These are phyloP conservation scores for Hippocampus barbouri DNA, from an alignment of 2,113 vertebrate species.

Conservation along the genomic window DNA sequence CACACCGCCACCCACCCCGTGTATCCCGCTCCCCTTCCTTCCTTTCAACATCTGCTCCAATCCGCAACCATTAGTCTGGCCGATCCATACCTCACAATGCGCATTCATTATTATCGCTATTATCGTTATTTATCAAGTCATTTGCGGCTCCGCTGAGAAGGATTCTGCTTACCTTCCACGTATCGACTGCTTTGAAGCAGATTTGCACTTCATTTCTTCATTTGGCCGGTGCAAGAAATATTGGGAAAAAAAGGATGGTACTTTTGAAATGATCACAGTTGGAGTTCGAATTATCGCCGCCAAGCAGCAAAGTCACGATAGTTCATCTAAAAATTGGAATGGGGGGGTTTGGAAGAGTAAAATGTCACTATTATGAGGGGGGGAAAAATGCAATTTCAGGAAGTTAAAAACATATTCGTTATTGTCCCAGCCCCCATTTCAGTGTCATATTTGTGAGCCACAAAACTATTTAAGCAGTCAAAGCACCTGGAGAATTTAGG, in stretches of 20 bases:
- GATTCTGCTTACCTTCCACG: conserved; percentile 1
- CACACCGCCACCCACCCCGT: background rate
- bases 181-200: conserved; percentile 8
- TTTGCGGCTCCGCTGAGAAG: conserved; percentile 17
- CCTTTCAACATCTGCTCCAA: conserved; percentile 12
- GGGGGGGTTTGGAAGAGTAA: background rate
- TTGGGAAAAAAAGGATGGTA: background rate
- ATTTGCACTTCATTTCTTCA: conserved; percentile 3
- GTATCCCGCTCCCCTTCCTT: conserved; percentile 9
- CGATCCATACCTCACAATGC: conserved; percentile 43
- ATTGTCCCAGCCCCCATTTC: no score
- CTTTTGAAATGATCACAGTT: background rate
- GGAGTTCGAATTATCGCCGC: background rate
- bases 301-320: background rate
- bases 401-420: no score
- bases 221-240: background rate
- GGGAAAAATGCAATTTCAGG: background rate
- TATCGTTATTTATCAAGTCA: conserved; percentile 33
- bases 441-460: no score
- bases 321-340: no score
- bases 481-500: no score
- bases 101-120: conserved; percentile 38
- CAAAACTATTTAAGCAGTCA: no score
- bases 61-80: conserved; percentile 19
- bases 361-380: background rate